Percentiles rank a stretch among this genome's conserved stretches.
These are phyloP conservation scores for Eulemur macaco DNA, from an alignment of 2,113 vertebrate genomes.

Conservation along the genomic window DNA sequence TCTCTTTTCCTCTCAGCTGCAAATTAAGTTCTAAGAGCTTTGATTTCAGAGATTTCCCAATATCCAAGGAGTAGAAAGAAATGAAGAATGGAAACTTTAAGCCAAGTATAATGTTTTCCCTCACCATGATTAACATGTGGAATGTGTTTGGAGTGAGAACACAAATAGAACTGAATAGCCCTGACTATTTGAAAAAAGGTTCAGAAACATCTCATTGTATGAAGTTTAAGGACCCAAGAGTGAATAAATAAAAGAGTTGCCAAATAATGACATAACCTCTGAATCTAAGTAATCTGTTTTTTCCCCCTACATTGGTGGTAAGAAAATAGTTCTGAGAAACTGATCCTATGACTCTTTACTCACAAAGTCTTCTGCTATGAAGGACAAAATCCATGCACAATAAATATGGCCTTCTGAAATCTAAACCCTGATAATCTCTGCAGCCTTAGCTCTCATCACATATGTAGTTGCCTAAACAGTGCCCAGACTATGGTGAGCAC, in stretches of 20 bases:
- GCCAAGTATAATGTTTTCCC: slow-evolving; percentile 11
- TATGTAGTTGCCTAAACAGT: not conserved
- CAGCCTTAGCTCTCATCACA: not conserved
- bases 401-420: not conserved
- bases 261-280: not conserved
- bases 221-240: not conserved
- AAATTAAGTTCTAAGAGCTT: not conserved
- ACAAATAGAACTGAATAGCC: not conserved
- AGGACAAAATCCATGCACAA: not conserved
- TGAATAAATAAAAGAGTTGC: slow-evolving; percentile 15
- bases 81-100: slow-evolving; percentile 9
- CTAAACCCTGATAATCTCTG: not conserved
- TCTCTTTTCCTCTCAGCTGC: not conserved
- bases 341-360: not conserved
- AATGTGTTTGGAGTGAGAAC: not conserved
- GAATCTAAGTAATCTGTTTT: not conserved
- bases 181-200: not conserved
- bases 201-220: not conserved
- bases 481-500: not conserved
- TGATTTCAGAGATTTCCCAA: not conserved
- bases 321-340: not conserved
- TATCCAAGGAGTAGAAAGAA: not conserved
- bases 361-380: not conserved
- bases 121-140: not conserved
- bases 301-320: not conserved